phyloP scores from a whole-genome alignment of 2,888 invertebrate genomes.

The Dryocosmus kuriphilus region DNA sequence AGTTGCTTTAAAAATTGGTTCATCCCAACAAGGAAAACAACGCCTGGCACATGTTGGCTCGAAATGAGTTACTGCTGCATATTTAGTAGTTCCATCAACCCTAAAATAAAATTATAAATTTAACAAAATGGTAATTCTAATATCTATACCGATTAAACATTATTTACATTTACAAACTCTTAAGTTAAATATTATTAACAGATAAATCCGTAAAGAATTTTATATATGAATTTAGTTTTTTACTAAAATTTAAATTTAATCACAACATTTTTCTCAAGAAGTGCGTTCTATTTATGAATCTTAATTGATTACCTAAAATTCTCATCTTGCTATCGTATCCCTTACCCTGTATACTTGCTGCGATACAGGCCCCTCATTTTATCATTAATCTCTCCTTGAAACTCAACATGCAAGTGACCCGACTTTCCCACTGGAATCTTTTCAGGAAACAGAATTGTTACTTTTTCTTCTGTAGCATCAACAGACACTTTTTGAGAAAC shows the following conservation, averaged over 20 bases:
- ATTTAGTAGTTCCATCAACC: constrained; percentile 86
- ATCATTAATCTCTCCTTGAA: constrained; percentile 92
- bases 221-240: too few relatives aligned
- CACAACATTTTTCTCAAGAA: too few relatives aligned
- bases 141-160: neutral
- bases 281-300: too few relatives aligned
- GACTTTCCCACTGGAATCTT: constrained; percentile 81
- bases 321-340: neutral
- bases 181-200: neutral
- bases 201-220: too few relatives aligned
- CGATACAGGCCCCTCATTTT: constrained; percentile 97
- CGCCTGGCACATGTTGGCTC: constrained; percentile 93
- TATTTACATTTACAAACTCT: too few relatives aligned
- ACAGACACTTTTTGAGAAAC: constrained; percentile 73
- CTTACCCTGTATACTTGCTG: constrained; percentile 86
- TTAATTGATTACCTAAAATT: too few relatives aligned
- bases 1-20: constrained; percentile 96
- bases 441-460: constrained; percentile 83
- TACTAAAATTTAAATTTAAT: too few relatives aligned
- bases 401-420: constrained; percentile 82
- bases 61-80: constrained; percentile 95
- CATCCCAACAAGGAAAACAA: constrained; percentile 99
- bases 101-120: constrained; percentile 69
- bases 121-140: neutral
- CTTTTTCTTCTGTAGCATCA: constrained; percentile 83